Evolutionary conservation across 2,797 vertebrate genomes (phyloP).

Genomic region (Synanceia verrucosa): DNA sequence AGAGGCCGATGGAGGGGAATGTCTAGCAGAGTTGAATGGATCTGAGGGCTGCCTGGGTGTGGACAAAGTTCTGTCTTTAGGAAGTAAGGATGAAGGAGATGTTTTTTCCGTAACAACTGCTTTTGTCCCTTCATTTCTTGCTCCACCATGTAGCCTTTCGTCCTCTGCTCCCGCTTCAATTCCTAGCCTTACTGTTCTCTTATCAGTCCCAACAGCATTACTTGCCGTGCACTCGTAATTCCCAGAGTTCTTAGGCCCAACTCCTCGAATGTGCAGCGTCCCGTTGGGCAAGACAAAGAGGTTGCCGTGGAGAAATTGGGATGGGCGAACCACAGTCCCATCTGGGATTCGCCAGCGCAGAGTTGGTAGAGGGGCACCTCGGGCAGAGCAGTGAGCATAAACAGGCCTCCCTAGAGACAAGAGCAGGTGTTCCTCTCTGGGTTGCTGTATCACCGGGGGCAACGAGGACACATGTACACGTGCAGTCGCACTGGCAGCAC

Average conservation of each 20-base stretch:
- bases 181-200: conserved; percentile 82
- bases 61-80: conserved; percentile 42
- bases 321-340: conserved; percentile 88
- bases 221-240: conserved; percentile 90
- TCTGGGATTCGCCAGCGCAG: conserved; percentile 90
- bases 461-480: conserved; percentile 89
- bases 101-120: conserved; percentile 19
- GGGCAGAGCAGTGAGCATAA: conserved; percentile 89
- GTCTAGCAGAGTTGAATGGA: conserved; percentile 23
- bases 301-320: conserved; percentile 92
- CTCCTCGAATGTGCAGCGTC: conserved; percentile 88
- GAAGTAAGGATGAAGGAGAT: conserved; percentile 28
- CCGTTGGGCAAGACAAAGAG: conserved; percentile 95
- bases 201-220: conserved; percentile 87
- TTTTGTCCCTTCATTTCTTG: conserved; percentile 20
- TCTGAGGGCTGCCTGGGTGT: conserved; percentile 31
- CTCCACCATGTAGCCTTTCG: conserved; percentile 18
- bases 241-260: conserved; percentile 84
- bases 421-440: conserved; percentile 83
- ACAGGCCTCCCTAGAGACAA: conserved; percentile 82
- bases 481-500: conserved; percentile 87
- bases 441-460: conserved; percentile 90
- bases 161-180: conserved; percentile 62
- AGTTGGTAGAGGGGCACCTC: conserved; percentile 85
- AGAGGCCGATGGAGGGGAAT: conserved; percentile 15